Conservation (phyloP, 2,113 vertebrate species). For the Poecile atricapillus region DNA sequence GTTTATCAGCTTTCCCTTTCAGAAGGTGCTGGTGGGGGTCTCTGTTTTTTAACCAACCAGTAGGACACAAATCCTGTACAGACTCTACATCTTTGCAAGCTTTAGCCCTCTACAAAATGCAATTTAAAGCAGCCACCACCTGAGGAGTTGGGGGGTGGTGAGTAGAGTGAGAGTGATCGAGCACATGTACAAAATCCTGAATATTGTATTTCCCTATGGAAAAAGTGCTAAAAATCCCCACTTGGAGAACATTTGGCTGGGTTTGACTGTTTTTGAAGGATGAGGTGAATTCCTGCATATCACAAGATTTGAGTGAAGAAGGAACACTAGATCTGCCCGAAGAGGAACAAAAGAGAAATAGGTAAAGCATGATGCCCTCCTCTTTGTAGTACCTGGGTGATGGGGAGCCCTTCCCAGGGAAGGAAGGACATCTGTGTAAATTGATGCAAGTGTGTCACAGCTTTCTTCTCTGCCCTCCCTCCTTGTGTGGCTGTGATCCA, state of each 20-base stretch:
- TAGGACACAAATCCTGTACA: neutral
- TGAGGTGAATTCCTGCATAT: neutral
- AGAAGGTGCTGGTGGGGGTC: neutral
- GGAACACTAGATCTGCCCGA: neutral
- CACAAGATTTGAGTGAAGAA: neutral
- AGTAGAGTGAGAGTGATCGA: accelerated
- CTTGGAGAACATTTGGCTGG: neutral
- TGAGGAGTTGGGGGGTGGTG: neutral
- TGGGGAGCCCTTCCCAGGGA: neutral
- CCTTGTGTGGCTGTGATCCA: neutral
- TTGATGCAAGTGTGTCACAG: neutral
- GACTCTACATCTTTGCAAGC: neutral
- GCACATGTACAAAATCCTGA: neutral
- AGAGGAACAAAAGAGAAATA: neutral
- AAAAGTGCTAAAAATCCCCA: neutral
- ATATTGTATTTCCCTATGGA: neutral
- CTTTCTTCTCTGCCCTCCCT: accelerated
- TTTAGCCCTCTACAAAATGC: neutral
- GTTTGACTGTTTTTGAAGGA: neutral
- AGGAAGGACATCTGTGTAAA: neutral
- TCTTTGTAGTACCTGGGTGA: neutral
- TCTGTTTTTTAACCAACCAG: neutral
- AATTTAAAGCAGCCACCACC: neutral
- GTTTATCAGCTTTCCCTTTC: neutral
- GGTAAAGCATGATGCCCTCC: neutral